phyloP scores from a whole-genome alignment of 2,888 invertebrate genomes.

The Eurois occulta region DNA sequence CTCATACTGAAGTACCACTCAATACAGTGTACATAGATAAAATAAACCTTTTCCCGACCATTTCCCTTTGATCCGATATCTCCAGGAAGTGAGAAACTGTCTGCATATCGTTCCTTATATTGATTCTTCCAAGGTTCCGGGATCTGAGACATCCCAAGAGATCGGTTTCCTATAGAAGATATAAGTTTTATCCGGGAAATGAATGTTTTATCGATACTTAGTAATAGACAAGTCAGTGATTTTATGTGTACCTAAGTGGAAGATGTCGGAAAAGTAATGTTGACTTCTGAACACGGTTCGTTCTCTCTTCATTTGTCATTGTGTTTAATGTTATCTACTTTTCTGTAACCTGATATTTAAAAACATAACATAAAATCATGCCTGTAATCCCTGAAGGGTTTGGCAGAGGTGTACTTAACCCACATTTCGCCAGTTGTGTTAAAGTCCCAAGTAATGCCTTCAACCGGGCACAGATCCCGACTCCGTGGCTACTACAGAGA shows the following conservation, averaged over 20 bases:
- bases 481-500: no score
- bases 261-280: background rate
- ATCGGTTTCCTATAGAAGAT: background rate
- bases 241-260: background rate
- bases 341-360: background rate
- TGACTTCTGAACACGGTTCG: background rate
- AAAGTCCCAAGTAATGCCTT: no score
- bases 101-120: constrained; percentile 25
- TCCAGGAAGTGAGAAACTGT: background rate
- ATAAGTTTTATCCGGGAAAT: constrained; percentile 11
- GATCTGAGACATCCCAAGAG: constrained; percentile 11
- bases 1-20: background rate
- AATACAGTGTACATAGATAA: background rate
- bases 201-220: constrained; percentile 1
- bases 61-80: constrained; percentile 18
- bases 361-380: no score
- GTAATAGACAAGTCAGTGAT: background rate
- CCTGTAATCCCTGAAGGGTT: no score
- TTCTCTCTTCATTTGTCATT: background rate
- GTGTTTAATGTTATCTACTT: no score
- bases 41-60: background rate
- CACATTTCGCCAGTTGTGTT: no score
- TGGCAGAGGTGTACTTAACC: no score
- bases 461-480: no score
- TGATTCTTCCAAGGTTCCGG: constrained; percentile 39